Percentiles rank a stretch among this genome's conserved stretches.
These are phyloP conservation scores for Leptopterna dolabrata DNA, from an alignment of 2,888 invertebrate genomes.

Conservation along the genomic window DNA sequence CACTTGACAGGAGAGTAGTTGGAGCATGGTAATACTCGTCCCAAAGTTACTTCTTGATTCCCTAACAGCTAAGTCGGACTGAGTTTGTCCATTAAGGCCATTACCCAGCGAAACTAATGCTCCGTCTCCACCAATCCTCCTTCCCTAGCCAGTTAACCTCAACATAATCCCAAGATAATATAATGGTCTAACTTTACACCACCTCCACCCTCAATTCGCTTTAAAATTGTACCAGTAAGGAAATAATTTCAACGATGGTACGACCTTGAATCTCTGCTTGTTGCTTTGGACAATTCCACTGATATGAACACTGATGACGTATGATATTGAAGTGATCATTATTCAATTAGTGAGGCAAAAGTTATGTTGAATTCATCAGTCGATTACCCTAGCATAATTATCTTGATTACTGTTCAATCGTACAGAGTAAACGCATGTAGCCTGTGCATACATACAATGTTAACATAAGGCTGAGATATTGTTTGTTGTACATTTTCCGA, in stretches of 20 bases:
- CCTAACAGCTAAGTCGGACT: slow-evolving; percentile 26
- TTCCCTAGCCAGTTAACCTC: not conserved
- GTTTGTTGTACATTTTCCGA: too few species aligned
- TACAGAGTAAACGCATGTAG: too few species aligned
- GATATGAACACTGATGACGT: too few species aligned
- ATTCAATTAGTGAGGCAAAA: too few species aligned
- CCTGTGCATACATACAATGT: too few species aligned
- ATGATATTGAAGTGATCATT: too few species aligned
- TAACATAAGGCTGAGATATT: too few species aligned
- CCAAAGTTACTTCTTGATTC: slow-evolving; percentile 14
- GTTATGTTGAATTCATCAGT: too few species aligned
- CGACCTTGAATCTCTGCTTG: not conserved
- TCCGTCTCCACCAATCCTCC: not conserved
- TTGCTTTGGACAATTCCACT: too few species aligned
- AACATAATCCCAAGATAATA: slow-evolving; percentile 17
- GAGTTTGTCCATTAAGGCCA: slow-evolving; percentile 26
- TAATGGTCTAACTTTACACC: not conserved
- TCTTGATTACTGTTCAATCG: too few species aligned
- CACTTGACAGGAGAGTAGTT: slow-evolving; percentile 1
- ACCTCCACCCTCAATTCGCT: not conserved
- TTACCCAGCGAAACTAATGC: slow-evolving; percentile 29
- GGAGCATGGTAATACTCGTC: slow-evolving; percentile 16
- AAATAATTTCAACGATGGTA: not conserved
- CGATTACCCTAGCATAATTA: too few species aligned
- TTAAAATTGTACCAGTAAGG: not conserved